These are phyloP conservation scores for Kryptopterus vitreolus DNA, from an alignment of 2,797 vertebrate genomes.

Conservation along the genomic window DNA sequence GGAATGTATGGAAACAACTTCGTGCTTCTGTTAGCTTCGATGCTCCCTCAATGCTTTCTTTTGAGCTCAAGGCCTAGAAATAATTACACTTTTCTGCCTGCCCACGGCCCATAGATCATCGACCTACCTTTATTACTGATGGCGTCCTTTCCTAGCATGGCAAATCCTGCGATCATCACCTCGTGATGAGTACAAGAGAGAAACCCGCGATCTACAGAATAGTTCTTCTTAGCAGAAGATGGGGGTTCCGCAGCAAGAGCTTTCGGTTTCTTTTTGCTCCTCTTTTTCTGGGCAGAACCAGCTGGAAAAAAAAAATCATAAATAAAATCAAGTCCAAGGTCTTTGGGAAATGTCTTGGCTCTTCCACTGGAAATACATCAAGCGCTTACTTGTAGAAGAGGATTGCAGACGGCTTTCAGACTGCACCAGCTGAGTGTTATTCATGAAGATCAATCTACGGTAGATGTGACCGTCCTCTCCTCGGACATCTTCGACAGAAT, in stretches of 20 bases:
- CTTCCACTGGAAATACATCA: constrained; percentile 3
- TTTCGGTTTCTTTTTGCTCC: constrained; percentile 72
- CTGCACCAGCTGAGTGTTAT: constrained; percentile 87
- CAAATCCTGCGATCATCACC: constrained; percentile 89
- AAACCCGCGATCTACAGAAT: constrained; percentile 82
- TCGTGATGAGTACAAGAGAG: constrained; percentile 94
- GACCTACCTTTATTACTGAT: constrained; percentile 76
- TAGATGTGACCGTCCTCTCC: constrained; percentile 83
- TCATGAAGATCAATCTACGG: constrained; percentile 88
- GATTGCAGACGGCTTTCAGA: constrained; percentile 85
- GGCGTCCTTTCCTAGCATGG: constrained; percentile 74
- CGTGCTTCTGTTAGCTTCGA: neutral
- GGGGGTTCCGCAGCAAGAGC: constrained; percentile 47
- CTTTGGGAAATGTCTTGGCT: no score
- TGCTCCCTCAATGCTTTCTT: neutral
- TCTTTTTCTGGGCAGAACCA: constrained; percentile 81
- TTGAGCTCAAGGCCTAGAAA: neutral
- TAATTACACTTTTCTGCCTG: neutral
- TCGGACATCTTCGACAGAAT: constrained; percentile 87
- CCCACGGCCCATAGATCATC: neutral
- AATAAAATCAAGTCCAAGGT: neutral
- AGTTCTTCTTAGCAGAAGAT: constrained; percentile 32
- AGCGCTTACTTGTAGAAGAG: constrained; percentile 56
- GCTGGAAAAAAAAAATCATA: constrained; percentile 28
- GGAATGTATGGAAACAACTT: neutral